Evolutionary conservation across 1,140 invertebrate species (phyloP).

Genomic region (Papilio polytes): DNA sequence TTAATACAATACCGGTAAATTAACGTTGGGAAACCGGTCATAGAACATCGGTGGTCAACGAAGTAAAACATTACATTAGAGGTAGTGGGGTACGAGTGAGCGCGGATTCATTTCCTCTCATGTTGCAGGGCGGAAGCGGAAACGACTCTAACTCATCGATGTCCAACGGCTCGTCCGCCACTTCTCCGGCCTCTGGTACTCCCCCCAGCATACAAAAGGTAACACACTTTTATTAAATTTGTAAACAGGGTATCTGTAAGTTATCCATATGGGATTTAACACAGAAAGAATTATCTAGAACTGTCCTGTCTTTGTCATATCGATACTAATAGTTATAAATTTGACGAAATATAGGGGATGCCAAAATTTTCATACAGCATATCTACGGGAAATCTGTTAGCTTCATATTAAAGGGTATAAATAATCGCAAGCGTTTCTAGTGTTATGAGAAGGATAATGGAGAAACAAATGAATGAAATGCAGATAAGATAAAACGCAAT

Average conservation of each 20-base stretch:
- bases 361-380: too few species aligned
- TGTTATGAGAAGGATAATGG: not conserved
- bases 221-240: conserved; percentile 31
- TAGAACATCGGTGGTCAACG: conserved; percentile 42
- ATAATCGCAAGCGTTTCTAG: not conserved
- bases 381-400: too few species aligned
- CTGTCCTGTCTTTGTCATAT: too few species aligned
- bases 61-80: conserved; percentile 55
- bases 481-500: not conserved
- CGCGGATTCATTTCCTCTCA: conserved; percentile 48
- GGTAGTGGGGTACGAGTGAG: conserved; percentile 31
- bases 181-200: conserved; percentile 78
- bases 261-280: too few species aligned
- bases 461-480: not conserved
- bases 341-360: too few species aligned
- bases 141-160: conserved; percentile 81
- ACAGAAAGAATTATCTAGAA: too few species aligned
- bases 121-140: conserved; percentile 76
- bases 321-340: too few species aligned
- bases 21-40: too few species aligned
- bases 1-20: too few species aligned
- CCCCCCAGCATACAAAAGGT: conserved; percentile 84
- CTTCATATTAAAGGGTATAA: too few species aligned
- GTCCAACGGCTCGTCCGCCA: conserved; percentile 81
- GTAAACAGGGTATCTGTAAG: too few species aligned